These are phyloP conservation scores for Metellina segmentata DNA, from an alignment of 2,888 invertebrate genomes.

Conservation along the genomic window DNA sequence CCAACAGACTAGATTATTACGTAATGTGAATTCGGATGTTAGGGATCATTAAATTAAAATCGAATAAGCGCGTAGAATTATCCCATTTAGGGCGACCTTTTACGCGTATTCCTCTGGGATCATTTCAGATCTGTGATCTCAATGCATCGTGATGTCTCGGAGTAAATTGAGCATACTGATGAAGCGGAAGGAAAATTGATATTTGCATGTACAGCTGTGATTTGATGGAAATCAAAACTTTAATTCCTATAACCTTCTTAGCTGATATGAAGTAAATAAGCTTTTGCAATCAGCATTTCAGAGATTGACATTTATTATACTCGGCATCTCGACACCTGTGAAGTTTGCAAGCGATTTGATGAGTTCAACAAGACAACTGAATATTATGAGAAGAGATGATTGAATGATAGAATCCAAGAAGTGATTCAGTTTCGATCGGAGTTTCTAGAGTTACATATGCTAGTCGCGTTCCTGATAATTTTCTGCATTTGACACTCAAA, in stretches of 20 bases:
- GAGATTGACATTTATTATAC: not conserved
- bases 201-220: not conserved
- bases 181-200: not conserved
- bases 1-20: not conserved
- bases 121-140: not conserved
- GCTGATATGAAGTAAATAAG: not conserved
- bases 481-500: too few relatives aligned
- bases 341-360: not conserved
- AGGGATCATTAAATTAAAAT: not conserved
- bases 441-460: too few relatives aligned
- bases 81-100: not conserved
- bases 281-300: not conserved
- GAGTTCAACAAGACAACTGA: too few relatives aligned
- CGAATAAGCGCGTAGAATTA: not conserved
- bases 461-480: too few relatives aligned
- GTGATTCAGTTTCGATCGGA: too few relatives aligned
- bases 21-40: not conserved
- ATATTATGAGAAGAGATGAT: too few relatives aligned
- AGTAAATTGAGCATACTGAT: not conserved
- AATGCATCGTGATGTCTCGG: not conserved
- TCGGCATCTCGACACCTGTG: not conserved
- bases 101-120: not conserved
- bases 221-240: not conserved
- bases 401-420: too few relatives aligned
- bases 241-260: not conserved